Evolutionary conservation across 2,888 invertebrate genomes (phyloP).

Genomic region (Choristoneura rosaceana): DNA sequence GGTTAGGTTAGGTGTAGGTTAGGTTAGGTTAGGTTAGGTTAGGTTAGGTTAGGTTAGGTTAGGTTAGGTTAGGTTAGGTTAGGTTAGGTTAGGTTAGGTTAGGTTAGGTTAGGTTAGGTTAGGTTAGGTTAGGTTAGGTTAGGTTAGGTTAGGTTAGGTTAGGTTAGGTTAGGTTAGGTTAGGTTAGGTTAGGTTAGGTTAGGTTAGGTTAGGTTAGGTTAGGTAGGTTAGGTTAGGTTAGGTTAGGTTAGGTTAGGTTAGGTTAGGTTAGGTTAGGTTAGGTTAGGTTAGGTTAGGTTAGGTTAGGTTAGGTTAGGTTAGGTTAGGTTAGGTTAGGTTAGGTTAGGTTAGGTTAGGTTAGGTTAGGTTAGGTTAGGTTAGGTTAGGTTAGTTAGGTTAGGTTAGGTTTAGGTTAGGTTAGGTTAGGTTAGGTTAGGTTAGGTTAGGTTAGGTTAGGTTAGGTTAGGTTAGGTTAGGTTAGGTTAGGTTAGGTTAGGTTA

Average conservation of each 20-base stretch:
- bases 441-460: conserved; percentile 52
- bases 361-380: conserved; percentile 50
- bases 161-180: conserved; percentile 48
- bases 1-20: conserved; percentile 43
- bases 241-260: conserved; percentile 46
- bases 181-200: conserved; percentile 48
- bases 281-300: conserved; percentile 51
- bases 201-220: no score
- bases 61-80: conserved; percentile 47
- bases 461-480: conserved; percentile 51
- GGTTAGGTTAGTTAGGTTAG: conserved; percentile 49
- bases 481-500: conserved; percentile 50
- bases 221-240: no score
- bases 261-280: conserved; percentile 52
- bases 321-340: conserved; percentile 51
- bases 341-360: conserved; percentile 48
- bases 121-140: conserved; percentile 48
- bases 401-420: conserved; percentile 45
- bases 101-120: conserved; percentile 48
- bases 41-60: conserved; percentile 42
- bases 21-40: conserved; percentile 33
- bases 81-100: conserved; percentile 49
- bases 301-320: conserved; percentile 52
- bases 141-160: conserved; percentile 46
- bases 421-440: conserved; percentile 50